These are phyloP conservation scores for Phytoseiulus persimilis DNA, from an alignment of 2,888 invertebrate genomes.

Conservation along the genomic window DNA sequence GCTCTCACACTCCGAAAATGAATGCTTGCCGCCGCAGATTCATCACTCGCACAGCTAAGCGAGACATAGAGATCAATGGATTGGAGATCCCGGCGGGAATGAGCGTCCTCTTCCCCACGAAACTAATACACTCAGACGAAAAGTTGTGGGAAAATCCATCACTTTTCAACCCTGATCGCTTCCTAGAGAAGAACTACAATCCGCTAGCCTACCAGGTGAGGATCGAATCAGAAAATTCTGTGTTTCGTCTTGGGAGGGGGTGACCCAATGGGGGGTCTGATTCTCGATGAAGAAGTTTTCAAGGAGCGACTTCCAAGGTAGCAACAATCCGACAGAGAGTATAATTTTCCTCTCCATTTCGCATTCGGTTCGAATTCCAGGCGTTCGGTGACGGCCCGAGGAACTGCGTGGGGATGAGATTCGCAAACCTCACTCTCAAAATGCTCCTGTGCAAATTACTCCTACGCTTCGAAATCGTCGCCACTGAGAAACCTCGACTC, in stretches of 20 bases:
- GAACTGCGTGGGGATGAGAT: not conserved
- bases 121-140: not conserved
- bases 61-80: not conserved
- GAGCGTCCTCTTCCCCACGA: not conserved
- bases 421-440: not conserved
- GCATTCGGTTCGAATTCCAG: too few relatives aligned
- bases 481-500: not conserved
- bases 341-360: too few relatives aligned
- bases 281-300: too few relatives aligned
- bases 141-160: not conserved
- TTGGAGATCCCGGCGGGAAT: not conserved
- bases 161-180: not conserved
- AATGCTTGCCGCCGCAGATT: too few relatives aligned
- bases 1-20: not conserved
- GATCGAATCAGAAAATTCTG: too few relatives aligned
- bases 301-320: too few relatives aligned
- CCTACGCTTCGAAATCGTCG: not conserved
- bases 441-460: not conserved
- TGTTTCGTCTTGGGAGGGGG: too few relatives aligned
- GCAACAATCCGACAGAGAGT: too few relatives aligned
- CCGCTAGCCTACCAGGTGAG: conserved; percentile 5
- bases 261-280: too few relatives aligned
- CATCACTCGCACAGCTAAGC: not conserved
- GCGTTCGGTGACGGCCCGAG: conserved; percentile 8
- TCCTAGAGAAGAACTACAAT: not conserved